Base-by-base conservation (phyloP, 2,113 vertebrate species). In the Urocitellus parryii region DNA sequence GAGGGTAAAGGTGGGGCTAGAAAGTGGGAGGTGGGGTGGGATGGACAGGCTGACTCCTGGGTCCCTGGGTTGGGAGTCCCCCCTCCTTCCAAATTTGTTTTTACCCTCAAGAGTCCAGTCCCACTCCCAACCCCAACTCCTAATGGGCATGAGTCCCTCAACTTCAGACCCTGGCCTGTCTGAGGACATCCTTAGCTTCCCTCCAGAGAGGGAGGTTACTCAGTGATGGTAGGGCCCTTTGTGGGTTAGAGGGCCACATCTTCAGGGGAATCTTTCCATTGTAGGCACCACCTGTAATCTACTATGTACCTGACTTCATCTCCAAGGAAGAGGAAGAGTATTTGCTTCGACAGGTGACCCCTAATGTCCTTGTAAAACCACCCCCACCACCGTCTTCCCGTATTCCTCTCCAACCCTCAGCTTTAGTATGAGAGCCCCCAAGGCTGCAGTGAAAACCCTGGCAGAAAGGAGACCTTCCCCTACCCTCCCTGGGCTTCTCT, bases 241-340 rank as follows among this genome's bases (percentile, higher is more conserved):
- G 34, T 72, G 39, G 85, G 63, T 90, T 13, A 27, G 73, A 93
- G 29, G 78, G 51, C 63, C 53, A 39, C 51, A 84, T 68, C 37
- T 74, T 87, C 74, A 97, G 61, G 67, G 80, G 14, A 20, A 4
- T 87, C 73, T 97, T 63, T 96, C 48, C 51, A 34, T 92, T 73
- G 16, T 95, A 99, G 99, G 99, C 98, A 85, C 99, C 98, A 25
- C 98, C 99, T 53, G 98, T 98, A 48, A 99, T 98, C 45, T 99
- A 99, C 98, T 99, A 99, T 97, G 96, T 99, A 96, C 99, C 99
- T 16, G 98, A 99, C 91, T 99, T 99, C 97, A 99, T 99, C 98
- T 98, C 98, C 1, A 98, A 99, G 65, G 97, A 98, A 0, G 99
- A 99, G 87, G 99, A 99, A 97, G 95, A 98, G 11, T 98, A 98